A percentile compares a stretch with the other conserved stretches of the same genome.
Conservation (phyloP, 1,140 invertebrate genomes). For the Diorhabda elongata region DNA sequence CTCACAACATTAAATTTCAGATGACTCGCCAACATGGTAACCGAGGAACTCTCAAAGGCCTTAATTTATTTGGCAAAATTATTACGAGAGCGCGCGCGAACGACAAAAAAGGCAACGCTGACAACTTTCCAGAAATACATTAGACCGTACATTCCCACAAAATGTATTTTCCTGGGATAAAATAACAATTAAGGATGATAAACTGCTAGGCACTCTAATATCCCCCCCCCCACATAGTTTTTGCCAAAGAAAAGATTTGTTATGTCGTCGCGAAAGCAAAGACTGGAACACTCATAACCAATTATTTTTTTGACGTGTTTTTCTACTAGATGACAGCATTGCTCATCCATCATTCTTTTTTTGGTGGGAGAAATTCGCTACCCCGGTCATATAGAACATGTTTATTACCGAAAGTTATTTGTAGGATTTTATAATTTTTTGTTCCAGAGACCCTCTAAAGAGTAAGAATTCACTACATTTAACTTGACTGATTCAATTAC, state of each 20-base stretch:
- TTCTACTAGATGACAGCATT: not conserved
- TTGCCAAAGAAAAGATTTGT: slow-evolving; percentile 7
- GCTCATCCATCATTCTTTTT: not conserved
- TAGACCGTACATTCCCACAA: slow-evolving; percentile 5
- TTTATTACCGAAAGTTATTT: not conserved
- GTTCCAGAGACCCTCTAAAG: too few relatives aligned
- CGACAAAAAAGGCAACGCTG: slow-evolving; percentile 3
- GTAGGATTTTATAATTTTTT: not conserved
- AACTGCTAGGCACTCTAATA: slow-evolving; percentile 12
- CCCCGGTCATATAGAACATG: not conserved
- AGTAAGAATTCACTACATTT: too few relatives aligned
- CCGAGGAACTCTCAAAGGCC: not conserved
- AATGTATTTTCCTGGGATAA: slow-evolving; percentile 15
- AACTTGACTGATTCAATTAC: too few relatives aligned
- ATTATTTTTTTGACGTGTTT: slow-evolving; percentile 9
- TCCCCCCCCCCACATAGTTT: slow-evolving; percentile 10
- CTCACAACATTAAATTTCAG: not conserved
- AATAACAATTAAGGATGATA: slow-evolving; percentile 17
- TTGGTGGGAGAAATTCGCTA: not conserved
- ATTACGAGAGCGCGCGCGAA: slow-evolving; percentile 9
- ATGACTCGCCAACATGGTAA: not conserved
- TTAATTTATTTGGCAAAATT: slow-evolving; percentile 13
- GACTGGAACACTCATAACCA: slow-evolving; percentile 8
- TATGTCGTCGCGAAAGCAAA: slow-evolving; percentile 5
- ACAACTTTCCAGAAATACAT: slow-evolving; percentile 7